Conservation (phyloP, 2,888 invertebrate species). For the Clistopyga incitator region DNA sequence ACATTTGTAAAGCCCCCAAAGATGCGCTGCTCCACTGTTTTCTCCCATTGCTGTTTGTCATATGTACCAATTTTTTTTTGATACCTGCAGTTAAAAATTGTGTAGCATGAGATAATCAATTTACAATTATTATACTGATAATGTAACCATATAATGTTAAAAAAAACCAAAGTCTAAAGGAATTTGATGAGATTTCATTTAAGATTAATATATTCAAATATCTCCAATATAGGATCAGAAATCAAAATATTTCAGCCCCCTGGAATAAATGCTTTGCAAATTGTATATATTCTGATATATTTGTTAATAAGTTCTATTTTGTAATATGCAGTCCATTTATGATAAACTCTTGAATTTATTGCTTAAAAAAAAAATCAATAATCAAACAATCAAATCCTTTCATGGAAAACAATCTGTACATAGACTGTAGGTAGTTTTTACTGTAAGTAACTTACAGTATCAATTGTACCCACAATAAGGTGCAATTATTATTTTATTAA, state of each 20-base stretch:
- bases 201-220: not conserved
- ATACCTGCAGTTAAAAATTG: conserved; percentile 87
- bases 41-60: conserved; percentile 99
- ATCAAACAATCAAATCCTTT: too few species aligned
- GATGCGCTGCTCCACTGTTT: conserved; percentile 96
- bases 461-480: not conserved
- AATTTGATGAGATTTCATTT: too few species aligned
- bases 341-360: too few species aligned
- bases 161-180: not conserved
- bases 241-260: not conserved
- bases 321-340: too few species aligned
- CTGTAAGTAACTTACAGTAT: not conserved
- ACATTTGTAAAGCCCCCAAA: conserved; percentile 93
- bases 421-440: not conserved
- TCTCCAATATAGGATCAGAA: too few species aligned
- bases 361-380: too few species aligned
- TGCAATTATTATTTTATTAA: not conserved
- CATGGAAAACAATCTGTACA: not conserved
- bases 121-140: not conserved
- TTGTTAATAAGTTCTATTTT: too few species aligned
- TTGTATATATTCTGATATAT: too few species aligned
- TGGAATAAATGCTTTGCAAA: too few species aligned
- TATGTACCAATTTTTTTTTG: conserved; percentile 98
- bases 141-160: not conserved
- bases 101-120: not conserved